Evolutionary conservation across 1,140 invertebrate species (phyloP).

Genomic region (Drosophila paulistorum): DNA sequence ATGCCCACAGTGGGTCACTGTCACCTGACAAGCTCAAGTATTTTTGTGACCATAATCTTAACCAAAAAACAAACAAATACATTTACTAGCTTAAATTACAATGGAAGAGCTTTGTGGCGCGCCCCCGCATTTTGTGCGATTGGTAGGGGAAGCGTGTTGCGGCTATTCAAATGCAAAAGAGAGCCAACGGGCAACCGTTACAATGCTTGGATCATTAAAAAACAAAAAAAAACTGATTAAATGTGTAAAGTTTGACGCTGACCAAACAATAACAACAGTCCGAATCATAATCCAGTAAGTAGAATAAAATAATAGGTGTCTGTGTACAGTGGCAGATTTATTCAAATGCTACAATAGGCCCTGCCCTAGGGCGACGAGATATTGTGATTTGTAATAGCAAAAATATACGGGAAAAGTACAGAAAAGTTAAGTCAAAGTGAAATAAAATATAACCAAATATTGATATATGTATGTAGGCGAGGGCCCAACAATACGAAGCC

Average conservation of each 20-base stretch:
- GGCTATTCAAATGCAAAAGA: conserved; percentile 73
- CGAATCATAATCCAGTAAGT: conserved; percentile 34
- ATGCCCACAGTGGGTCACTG: conserved; percentile 51
- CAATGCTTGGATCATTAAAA: conserved; percentile 68
- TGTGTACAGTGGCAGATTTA: neutral
- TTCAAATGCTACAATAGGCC: too few relatives aligned
- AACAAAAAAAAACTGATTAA: neutral
- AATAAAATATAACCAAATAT: too few relatives aligned
- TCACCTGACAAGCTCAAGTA: conserved; percentile 39
- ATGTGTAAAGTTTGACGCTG: conserved; percentile 13
- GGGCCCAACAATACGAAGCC: too few relatives aligned
- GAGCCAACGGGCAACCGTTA: conserved; percentile 67
- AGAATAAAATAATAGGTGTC: conserved; percentile 29
- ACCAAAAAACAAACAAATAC: conserved; percentile 25
- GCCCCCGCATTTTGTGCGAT: conserved; percentile 52
- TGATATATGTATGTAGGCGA: too few relatives aligned
- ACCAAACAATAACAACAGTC: conserved; percentile 58
- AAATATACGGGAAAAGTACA: too few relatives aligned
- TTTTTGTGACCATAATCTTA: conserved; percentile 60
- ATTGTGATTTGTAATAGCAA: too few relatives aligned
- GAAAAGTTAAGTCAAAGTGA: too few relatives aligned
- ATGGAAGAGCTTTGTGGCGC: conserved; percentile 71
- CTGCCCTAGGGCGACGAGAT: too few relatives aligned
- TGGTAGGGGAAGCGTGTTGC: conserved; percentile 23
- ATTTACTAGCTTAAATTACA: conserved; percentile 74